phyloP scores from a whole-genome alignment of 2,888 invertebrate species.

The Drosophila emarginata region DNA sequence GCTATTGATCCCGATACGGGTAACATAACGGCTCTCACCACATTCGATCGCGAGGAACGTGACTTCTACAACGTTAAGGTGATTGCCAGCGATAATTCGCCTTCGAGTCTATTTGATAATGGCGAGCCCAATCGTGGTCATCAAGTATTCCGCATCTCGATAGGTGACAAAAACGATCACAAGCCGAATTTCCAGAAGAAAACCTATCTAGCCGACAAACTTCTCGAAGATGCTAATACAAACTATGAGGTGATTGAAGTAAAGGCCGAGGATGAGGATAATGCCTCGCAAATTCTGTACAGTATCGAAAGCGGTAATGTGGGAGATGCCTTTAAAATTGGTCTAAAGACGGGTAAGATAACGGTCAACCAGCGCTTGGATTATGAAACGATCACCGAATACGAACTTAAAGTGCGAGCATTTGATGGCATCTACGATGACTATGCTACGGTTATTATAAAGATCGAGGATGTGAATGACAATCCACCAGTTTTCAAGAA shows the following conservation, averaged over 20 bases:
- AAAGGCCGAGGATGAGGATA: conserved; percentile 93
- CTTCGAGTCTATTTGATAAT: conserved; percentile 88
- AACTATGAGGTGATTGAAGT: conserved; percentile 93
- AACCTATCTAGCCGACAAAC: conserved; percentile 88
- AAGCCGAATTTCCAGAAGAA: conserved; percentile 92
- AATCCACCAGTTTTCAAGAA: conserved; percentile 93
- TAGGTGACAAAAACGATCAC: conserved; percentile 98
- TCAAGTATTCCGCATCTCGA: conserved; percentile 93
- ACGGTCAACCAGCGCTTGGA: conserved; percentile 90
- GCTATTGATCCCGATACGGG: conserved; percentile 93
- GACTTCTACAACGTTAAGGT: conserved; percentile 95
- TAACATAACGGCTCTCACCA: conserved; percentile 90
- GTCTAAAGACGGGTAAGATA: conserved; percentile 92
- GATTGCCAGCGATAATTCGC: conserved; percentile 94
- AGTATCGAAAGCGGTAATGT: conserved; percentile 94
- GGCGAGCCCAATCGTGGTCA: conserved; percentile 89
- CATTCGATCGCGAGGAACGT: conserved; percentile 93
- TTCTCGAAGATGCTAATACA: conserved; percentile 92
- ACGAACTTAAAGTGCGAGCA: conserved; percentile 91
- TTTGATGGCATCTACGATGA: conserved; percentile 93
- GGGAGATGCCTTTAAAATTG: conserved; percentile 93
- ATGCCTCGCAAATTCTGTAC: conserved; percentile 93
- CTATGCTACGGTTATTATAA: conserved; percentile 91
- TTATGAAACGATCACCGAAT: conserved; percentile 93
- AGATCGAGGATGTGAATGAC: conserved; percentile 95